These are phyloP conservation scores for Amphibalanus amphitrite DNA, from an alignment of 1,140 invertebrate species.

Conservation along the genomic window DNA sequence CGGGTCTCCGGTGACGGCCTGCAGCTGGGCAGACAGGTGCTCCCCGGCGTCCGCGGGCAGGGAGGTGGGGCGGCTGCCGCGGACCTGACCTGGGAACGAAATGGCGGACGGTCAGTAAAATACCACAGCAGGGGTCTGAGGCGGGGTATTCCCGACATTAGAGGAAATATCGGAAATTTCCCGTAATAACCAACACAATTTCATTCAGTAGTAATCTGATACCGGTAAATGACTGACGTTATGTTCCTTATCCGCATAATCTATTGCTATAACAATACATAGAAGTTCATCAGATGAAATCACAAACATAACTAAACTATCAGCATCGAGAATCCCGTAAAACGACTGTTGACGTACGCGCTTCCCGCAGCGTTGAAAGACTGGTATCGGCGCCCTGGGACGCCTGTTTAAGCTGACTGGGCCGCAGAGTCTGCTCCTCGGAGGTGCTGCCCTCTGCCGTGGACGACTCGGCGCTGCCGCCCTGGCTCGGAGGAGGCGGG, in stretches of 20 bases:
- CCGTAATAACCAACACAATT: too few species aligned
- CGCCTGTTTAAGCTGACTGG: constrained; percentile 32
- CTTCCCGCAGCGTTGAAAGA: constrained; percentile 4
- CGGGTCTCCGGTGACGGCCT: constrained; percentile 3
- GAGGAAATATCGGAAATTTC: too few species aligned
- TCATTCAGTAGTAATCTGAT: too few species aligned
- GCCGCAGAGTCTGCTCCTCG: constrained; percentile 39
- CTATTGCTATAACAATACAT: too few species aligned
- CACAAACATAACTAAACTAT: too few species aligned
- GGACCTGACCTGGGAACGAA: constrained; percentile 10
- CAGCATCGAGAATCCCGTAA: too few species aligned
- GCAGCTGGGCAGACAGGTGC: constrained; percentile 10
- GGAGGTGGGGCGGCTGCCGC: constrained; percentile 14
- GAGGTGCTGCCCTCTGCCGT: constrained; percentile 21
- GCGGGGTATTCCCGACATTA: too few species aligned
- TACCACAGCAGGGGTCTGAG: too few species aligned
- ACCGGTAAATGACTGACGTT: too few species aligned
- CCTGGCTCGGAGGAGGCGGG: constrained; percentile 16
- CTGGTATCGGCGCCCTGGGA: neutral
- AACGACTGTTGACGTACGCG: constrained; percentile 6
- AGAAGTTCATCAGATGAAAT: too few species aligned
- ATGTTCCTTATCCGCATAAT: too few species aligned
- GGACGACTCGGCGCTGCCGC: constrained; percentile 13
- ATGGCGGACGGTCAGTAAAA: too few species aligned
- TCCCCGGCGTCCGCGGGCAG: constrained; percentile 17